These are phyloP conservation scores for Xylophagus ater DNA, from an alignment of 2,888 invertebrate genomes.

Conservation along the genomic window DNA sequence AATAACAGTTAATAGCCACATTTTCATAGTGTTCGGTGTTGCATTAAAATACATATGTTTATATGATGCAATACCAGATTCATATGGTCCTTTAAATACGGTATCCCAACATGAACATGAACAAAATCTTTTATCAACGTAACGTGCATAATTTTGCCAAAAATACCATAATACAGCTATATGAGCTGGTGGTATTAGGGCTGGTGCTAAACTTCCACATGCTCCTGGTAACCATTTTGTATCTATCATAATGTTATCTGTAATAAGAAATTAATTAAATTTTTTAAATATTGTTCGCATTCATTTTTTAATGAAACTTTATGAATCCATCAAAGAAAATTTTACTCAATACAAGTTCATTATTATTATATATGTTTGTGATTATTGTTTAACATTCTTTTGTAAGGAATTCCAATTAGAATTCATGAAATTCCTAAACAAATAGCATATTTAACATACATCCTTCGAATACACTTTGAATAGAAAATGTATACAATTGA, in stretches of 20 bases:
- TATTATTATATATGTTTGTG: too few relatives aligned
- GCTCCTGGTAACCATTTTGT: constrained; percentile 37
- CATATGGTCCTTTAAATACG: constrained; percentile 61
- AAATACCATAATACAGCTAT: constrained; percentile 51
- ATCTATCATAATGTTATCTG: constrained; percentile 28
- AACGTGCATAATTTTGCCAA: constrained; percentile 56
- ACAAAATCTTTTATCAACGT: constrained; percentile 52
- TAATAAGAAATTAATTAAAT: constrained; percentile 4
- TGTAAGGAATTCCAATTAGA: too few relatives aligned
- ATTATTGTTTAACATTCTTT: too few relatives aligned
- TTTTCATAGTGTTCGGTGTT: constrained; percentile 52
- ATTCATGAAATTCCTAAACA: too few relatives aligned
- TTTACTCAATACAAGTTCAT: too few relatives aligned
- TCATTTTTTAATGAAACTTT: too few relatives aligned
- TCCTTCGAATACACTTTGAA: too few relatives aligned
- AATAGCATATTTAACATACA: too few relatives aligned
- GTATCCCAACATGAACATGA: constrained; percentile 68
- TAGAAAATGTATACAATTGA: too few relatives aligned
- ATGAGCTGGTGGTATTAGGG: constrained; percentile 50
- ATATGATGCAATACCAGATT: constrained; percentile 55
- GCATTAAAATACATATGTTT: constrained; percentile 63
- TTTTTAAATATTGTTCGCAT: too few relatives aligned
- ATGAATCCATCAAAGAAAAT: too few relatives aligned
- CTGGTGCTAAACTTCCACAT: constrained; percentile 38
- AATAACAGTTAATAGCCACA: constrained; percentile 51